Evolutionary conservation across 2,113 vertebrate genomes (phyloP).

Genomic region (Propithecus coquereli): DNA sequence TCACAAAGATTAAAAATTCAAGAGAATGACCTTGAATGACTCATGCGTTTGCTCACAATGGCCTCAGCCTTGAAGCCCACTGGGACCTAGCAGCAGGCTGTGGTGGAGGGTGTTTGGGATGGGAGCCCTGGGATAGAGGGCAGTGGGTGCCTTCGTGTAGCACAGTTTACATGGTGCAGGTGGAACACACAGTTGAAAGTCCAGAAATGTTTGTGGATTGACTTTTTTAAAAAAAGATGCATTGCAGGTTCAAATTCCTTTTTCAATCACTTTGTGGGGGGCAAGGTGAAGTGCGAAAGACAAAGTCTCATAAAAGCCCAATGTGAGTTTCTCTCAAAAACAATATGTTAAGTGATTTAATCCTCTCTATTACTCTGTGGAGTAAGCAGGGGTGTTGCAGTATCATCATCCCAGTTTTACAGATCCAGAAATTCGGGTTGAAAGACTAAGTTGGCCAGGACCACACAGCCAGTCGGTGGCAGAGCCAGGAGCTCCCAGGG

Average conservation of each 20-base stretch:
- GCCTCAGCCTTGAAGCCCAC: not conserved
- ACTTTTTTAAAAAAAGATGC: not conserved
- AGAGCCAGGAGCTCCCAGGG: not conserved
- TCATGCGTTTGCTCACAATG: not conserved
- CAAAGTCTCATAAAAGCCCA: not conserved
- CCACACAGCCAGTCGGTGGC: rapidly evolving
- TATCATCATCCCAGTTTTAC: not conserved
- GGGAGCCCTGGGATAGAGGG: not conserved
- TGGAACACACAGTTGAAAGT: not conserved
- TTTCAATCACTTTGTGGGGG: not conserved
- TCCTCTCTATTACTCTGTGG: not conserved
- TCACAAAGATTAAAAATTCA: not conserved
- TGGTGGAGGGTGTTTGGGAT: not conserved
- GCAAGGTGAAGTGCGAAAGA: not conserved
- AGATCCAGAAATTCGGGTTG: not conserved
- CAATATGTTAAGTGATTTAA: not conserved
- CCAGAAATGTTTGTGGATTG: not conserved
- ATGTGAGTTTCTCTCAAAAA: not conserved
- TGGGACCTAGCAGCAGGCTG: not conserved
- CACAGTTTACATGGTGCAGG: not conserved
- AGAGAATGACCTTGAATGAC: not conserved
- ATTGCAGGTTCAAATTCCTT: not conserved
- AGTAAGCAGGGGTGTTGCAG: not conserved
- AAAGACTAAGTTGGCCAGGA: not conserved
- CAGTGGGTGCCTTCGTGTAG: not conserved